These are phyloP conservation scores for Phenganax subtilis DNA, from an alignment of 92 coral and sea anemone species.

Conservation along the genomic window DNA sequence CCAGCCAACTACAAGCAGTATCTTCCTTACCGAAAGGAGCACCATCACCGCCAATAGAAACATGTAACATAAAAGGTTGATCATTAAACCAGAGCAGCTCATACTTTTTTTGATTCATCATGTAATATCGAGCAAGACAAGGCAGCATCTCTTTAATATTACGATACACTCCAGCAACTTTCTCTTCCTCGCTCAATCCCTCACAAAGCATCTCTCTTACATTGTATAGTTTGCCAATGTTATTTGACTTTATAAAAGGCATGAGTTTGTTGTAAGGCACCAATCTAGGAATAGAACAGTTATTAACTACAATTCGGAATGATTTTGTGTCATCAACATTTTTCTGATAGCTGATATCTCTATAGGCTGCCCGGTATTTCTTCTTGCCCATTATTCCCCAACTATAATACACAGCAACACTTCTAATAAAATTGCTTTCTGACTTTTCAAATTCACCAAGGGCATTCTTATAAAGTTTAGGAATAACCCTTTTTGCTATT, in stretches of 20 bases:
- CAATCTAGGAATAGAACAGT: constrained; percentile 1
- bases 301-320: neutral
- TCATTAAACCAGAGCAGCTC: constrained; percentile 15
- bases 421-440: neutral
- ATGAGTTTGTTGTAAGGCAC: too few species aligned
- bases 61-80: too few species aligned
- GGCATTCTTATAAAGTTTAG: constrained; percentile 33
- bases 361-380: constrained; percentile 6
- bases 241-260: too few species aligned
- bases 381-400: neutral
- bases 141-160: constrained; percentile 15
- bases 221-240: too few species aligned
- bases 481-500: constrained; percentile 26
- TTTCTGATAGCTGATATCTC: constrained; percentile 2
- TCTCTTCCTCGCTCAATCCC: too few species aligned
- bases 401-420: constrained; percentile 11
- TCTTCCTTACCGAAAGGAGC: too few species aligned
- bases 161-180: neutral
- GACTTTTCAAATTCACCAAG: neutral
- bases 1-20: too few species aligned
- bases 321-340: neutral
- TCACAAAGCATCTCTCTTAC: too few species aligned
- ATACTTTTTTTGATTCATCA: constrained; percentile 1
- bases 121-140: constrained; percentile 10
- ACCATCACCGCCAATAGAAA: too few species aligned